A percentile compares a stretch with the other conserved stretches of the same genome.
Conservation (phyloP, 2,113 vertebrate species). For the Rattus norvegicus region GRCr8 NC_086019.1:76717001-76717500, state of each 20-base stretch:
- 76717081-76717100: not conserved
- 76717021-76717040: not conserved
- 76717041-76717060: not conserved
- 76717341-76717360: not conserved
- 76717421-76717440: not conserved
- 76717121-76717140: too few relatives aligned
- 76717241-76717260: not conserved
- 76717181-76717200: not conserved
- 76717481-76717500: too few relatives aligned
- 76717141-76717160: too few relatives aligned
- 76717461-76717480: not conserved
- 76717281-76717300: not conserved
- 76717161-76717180: not conserved
- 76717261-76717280: not conserved
- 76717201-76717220: not conserved
- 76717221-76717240: not conserved
- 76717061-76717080: not conserved
- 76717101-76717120: not conserved
- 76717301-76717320: not conserved
- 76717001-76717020: not conserved
- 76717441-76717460: too few relatives aligned
- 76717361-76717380: not conserved
- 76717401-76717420: not conserved
- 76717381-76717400: not conserved
- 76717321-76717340: not conserved